phyloP scores from a whole-genome alignment of 2,888 invertebrate species.

The Crematogaster levior region DNA sequence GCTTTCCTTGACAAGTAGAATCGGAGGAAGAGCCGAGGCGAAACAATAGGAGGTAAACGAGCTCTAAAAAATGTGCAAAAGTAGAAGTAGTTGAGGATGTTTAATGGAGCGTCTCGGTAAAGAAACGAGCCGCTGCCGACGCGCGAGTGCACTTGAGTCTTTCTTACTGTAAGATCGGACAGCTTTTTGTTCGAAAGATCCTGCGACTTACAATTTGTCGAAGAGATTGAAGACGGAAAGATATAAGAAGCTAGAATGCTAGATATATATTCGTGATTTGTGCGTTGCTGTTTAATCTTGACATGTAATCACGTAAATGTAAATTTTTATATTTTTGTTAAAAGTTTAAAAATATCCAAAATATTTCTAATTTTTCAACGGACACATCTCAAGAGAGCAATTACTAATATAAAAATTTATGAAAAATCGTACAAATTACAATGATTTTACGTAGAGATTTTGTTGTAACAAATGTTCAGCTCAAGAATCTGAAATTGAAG shows the following conservation, averaged over 20 bases:
- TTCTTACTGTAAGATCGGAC: conserved; percentile 35
- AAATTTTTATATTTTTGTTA: neutral
- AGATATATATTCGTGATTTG: conserved; percentile 2
- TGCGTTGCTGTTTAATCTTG: neutral
- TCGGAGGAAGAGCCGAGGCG: conserved; percentile 21
- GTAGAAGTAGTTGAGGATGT: conserved; percentile 66
- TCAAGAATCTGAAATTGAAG: neutral
- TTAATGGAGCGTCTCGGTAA: conserved; percentile 73
- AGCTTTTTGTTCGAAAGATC: conserved; percentile 45
- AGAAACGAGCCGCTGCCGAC: conserved; percentile 72
- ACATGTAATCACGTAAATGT: neutral
- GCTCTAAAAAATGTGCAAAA: conserved; percentile 50
- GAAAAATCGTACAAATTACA: neutral
- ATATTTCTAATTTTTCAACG: neutral
- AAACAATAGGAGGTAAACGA: conserved; percentile 52
- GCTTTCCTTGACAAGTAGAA: conserved; percentile 21
- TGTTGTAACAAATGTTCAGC: neutral
- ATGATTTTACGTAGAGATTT: neutral
- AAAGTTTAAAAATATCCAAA: neutral
- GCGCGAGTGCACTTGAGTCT: conserved; percentile 51
- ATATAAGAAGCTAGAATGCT: neutral
- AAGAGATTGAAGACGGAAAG: conserved; percentile 38
- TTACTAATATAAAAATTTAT: neutral
- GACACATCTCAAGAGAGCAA: neutral
- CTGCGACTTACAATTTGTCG: conserved; percentile 41